A percentile compares a stretch with the other conserved stretches of the same genome.
These are phyloP conservation scores for Lepidurus packardi DNA, from an alignment of 1,140 invertebrate genomes.

Conservation along the genomic window DNA sequence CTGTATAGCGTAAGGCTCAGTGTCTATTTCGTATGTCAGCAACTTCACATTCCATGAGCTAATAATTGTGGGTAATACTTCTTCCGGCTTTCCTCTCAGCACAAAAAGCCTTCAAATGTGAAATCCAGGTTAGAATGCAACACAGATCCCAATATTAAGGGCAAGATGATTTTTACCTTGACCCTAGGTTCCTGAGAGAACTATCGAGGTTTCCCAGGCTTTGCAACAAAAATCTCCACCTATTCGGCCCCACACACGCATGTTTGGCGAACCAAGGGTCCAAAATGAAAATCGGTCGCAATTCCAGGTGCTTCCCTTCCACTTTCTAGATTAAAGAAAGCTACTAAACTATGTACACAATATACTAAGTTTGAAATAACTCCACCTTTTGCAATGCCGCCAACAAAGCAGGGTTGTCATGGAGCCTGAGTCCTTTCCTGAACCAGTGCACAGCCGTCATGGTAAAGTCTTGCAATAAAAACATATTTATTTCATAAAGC, in stretches of 20 bases:
- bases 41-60: conserved; percentile 61
- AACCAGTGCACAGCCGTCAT: conserved; percentile 52
- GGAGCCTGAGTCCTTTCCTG: conserved; percentile 63
- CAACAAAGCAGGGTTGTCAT: conserved; percentile 65
- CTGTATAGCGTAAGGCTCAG: conserved; percentile 59
- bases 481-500: too few relatives aligned
- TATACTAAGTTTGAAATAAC: not conserved
- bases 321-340: conserved; percentile 25
- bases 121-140: not conserved
- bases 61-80: conserved; percentile 58
- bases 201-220: conserved; percentile 58
- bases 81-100: conserved; percentile 56
- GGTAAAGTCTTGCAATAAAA: not conserved
- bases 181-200: conserved; percentile 54
- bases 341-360: not conserved
- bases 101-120: conserved; percentile 52
- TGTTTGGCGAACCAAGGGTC: conserved; percentile 59
- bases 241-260: conserved; percentile 58
- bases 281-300: conserved; percentile 62
- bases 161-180: conserved; percentile 39
- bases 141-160: not conserved
- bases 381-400: conserved; percentile 43
- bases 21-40: conserved; percentile 63
- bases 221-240: conserved; percentile 63
- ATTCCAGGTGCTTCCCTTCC: conserved; percentile 45